These are phyloP conservation scores for Ptychodera flava DNA, from an alignment of 35 echinoderm and acorn worm genomes.

Conservation along the genomic window DNA sequence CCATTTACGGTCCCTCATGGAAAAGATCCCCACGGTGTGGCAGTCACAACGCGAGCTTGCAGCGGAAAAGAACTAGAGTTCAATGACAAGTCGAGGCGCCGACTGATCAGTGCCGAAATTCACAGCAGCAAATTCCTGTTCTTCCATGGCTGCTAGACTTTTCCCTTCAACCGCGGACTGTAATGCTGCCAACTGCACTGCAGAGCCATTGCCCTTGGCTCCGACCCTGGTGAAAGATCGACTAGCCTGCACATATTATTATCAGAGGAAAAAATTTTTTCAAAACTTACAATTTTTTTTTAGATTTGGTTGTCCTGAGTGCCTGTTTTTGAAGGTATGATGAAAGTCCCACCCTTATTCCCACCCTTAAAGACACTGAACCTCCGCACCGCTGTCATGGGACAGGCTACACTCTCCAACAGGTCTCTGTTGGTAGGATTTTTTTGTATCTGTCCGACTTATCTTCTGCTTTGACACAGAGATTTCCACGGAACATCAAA, in stretches of 20 bases:
- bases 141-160: too few species aligned
- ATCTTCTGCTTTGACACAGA: background rate
- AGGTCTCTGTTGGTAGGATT: background rate
- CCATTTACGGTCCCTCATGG: background rate
- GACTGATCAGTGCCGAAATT: too few species aligned
- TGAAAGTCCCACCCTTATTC: background rate
- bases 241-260: background rate
- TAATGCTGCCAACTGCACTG: too few species aligned
- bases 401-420: background rate
- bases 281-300: too few species aligned
- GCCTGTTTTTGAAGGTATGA: too few species aligned
- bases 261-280: too few species aligned
- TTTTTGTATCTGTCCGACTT: background rate
- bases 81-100: background rate
- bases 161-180: too few species aligned
- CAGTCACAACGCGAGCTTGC: background rate
- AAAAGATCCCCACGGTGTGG: too few species aligned
- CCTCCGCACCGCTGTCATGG: background rate
- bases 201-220: background rate
- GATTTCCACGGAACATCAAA: background rate
- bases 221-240: background rate
- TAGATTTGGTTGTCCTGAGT: too few species aligned
- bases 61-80: too few species aligned
- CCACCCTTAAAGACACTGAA: background rate
- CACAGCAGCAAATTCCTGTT: too few species aligned